Percentiles rank a stretch among this genome's conserved stretches.
phyloP scores from a whole-genome alignment of 2,113 vertebrate species.

The Pseudopodoces humilis region DNA sequence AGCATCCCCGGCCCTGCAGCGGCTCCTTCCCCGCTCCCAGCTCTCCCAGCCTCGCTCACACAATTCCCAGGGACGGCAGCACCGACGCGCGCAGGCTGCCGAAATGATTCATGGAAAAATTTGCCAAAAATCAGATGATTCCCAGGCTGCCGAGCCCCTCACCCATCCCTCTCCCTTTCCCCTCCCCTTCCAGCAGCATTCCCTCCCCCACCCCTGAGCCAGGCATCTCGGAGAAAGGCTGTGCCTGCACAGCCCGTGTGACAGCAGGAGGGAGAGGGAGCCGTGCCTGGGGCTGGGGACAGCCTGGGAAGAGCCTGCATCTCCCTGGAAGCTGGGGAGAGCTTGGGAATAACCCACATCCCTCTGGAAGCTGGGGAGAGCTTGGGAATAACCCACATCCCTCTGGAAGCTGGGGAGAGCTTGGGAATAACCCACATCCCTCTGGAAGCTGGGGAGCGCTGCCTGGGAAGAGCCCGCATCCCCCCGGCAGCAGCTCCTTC shows the following conservation, averaged over 20 bases:
- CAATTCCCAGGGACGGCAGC: background rate
- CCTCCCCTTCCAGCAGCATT: slow-evolving; percentile 10
- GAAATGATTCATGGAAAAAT: slow-evolving; percentile 5
- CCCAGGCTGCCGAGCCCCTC: slow-evolving; percentile 15
- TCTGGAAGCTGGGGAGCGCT: background rate
- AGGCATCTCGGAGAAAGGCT: slow-evolving; percentile 37
- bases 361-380: background rate
- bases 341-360: background rate
- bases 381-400: background rate
- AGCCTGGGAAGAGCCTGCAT: background rate
- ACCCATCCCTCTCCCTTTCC: background rate
- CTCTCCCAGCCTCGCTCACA: background rate
- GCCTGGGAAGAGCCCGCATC: background rate
- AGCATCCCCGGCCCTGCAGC: background rate
- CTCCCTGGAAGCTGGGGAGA: background rate
- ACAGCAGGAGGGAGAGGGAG: slow-evolving; percentile 44
- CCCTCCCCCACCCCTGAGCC: slow-evolving; percentile 32
- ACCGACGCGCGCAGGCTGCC: background rate
- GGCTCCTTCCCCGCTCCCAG: background rate
- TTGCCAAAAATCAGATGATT: slow-evolving; percentile 35
- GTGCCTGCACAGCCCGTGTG: slow-evolving; percentile 55
- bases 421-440: background rate
- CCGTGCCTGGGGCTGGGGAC: background rate
- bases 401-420: background rate
- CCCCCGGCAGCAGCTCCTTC: background rate